Conservation (phyloP, 2,113 vertebrate genomes). For the Sander vitreus region DNA sequence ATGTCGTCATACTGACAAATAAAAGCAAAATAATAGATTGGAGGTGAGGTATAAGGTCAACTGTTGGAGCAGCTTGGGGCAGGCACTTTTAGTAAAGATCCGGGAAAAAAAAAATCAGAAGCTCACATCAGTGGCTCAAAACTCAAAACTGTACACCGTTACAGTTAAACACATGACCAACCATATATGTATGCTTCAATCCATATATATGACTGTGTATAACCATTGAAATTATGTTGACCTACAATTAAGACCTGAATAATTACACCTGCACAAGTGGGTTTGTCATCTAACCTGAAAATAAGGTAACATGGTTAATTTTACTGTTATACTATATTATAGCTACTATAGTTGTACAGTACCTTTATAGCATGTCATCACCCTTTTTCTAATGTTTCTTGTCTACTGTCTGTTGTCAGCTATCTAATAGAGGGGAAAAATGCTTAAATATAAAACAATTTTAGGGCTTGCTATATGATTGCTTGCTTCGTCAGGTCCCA, state of each 20-base stretch:
- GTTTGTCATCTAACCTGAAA: not conserved
- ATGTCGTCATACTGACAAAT: not conserved
- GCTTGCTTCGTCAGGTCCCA: not conserved
- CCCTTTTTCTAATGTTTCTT: not conserved
- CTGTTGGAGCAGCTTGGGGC: not conserved
- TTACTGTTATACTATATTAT: not conserved
- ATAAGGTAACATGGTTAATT: not conserved
- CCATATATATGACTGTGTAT: not conserved
- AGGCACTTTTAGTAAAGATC: not conserved
- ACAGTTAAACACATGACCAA: not conserved
- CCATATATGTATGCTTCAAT: not conserved
- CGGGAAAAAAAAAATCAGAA: not conserved
- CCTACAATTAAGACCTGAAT: not conserved
- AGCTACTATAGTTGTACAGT: not conserved
- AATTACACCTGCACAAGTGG: not conserved
- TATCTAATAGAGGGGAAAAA: not conserved
- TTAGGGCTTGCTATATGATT: not conserved
- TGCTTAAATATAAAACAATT: too few relatives aligned
- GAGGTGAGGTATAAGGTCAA: conserved; percentile 1
- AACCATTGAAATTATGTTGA: not conserved
- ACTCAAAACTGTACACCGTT: not conserved
- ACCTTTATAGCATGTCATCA: not conserved
- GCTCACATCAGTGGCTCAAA: not conserved
- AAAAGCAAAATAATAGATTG: not conserved
- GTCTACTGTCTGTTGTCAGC: not conserved